A percentile compares a stretch with the other conserved stretches of the same genome.
phyloP scores from a whole-genome alignment of 2,888 invertebrate genomes.

The Napeogenes inachia region DNA sequence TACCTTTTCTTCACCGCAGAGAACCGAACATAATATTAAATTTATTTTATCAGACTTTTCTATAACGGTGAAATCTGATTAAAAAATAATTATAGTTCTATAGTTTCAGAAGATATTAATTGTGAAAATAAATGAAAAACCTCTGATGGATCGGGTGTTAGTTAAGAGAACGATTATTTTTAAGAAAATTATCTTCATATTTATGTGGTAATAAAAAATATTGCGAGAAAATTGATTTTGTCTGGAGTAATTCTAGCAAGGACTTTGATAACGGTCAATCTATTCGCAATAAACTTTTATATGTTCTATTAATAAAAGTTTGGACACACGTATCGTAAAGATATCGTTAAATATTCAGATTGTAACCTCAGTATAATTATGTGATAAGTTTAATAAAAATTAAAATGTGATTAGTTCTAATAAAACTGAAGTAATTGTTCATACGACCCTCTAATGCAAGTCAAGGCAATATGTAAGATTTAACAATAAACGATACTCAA shows the following conservation, averaged over 20 bases:
- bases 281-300: slow-evolving; percentile 3
- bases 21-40: slow-evolving; percentile 65
- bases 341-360: not conserved
- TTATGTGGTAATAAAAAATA: slow-evolving; percentile 14
- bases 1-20: slow-evolving; percentile 46
- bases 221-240: slow-evolving; percentile 12
- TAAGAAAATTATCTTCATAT: slow-evolving; percentile 13
- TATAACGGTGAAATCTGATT: slow-evolving; percentile 43
- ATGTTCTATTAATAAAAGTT: not conserved
- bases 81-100: slow-evolving; percentile 60
- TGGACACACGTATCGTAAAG: not conserved
- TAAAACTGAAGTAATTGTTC: too few species aligned
- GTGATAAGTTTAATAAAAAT: not conserved
- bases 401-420: not conserved
- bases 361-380: not conserved
- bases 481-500: slow-evolving; percentile 24
- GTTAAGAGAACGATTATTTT: slow-evolving; percentile 9
- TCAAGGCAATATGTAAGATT: slow-evolving; percentile 12
- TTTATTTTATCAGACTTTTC: slow-evolving; percentile 58
- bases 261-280: slow-evolving; percentile 5
- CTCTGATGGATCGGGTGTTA: slow-evolving; percentile 25
- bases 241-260: not conserved
- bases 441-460: not conserved
- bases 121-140: slow-evolving; percentile 32
- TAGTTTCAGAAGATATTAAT: slow-evolving; percentile 47